Base-by-base conservation (phyloP, 2,113 vertebrate species). In the Strix aluco region DNA sequence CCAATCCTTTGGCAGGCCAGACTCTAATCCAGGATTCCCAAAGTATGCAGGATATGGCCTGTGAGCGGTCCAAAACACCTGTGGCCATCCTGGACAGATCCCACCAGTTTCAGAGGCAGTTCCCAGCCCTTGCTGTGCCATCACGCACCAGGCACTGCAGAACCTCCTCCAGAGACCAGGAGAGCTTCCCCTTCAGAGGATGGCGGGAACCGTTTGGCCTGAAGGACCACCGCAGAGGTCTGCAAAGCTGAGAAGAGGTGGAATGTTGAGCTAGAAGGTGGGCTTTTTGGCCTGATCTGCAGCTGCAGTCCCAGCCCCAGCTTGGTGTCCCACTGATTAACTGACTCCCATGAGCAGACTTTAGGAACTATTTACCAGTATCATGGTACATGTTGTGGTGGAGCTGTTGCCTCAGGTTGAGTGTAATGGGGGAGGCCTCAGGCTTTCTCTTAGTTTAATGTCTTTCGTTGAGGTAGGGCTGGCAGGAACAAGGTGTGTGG, bases 361-460 rank as follows among this genome's bases (percentile, higher is more conserved):
- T 70, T 0, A 52, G 25, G n/a, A 54, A 27, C 54, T 42, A 2
- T 3, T 71, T 74, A 16, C 15, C 0, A 1, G 14, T 32, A 1
- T 25, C 4, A 3, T 19, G 58, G 58, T 11, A 30, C 9, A 0
- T 2, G 44, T 2, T 16, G 20, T 26, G n/a, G 29, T 58, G 23
- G 17, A 58, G 54, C 21, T 79, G 19, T 19, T 47, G 42, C 38
- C 47, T 69, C 23, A 36, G 18, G 13, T 13, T 34, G 49, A 55
- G 20, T 4, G 21, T 42, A 44, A n/a, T 16, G 8, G 49, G 16
- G 8, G 5, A 46, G 36, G 36, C 6, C 34, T 89, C 40, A 11
- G 34, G 21, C 22, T 62, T 71, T 79, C 46, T 47, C 46, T 47
- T 47, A 47, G 46, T 84, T 79, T 55, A 11, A 22, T 14, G 22